These are phyloP conservation scores for Ectobius pallidus DNA, from an alignment of 2,888 invertebrate species.

Conservation along the genomic window DNA sequence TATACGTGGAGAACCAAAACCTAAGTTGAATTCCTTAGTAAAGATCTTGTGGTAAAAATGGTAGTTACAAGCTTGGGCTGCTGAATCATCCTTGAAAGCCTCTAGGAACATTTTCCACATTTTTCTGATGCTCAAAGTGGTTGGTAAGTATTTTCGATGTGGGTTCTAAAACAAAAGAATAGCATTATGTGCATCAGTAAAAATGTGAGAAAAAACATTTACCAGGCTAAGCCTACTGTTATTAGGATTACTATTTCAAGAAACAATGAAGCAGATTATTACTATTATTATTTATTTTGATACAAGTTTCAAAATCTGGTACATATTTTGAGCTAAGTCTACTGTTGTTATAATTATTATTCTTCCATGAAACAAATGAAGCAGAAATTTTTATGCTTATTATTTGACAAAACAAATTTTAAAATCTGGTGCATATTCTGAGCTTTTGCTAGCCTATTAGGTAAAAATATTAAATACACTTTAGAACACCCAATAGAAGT, in stretches of 20 bases:
- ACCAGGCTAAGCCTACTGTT: neutral
- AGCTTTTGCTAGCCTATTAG: no score
- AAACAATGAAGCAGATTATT: neutral
- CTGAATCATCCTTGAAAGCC: neutral
- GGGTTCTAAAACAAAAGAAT: neutral
- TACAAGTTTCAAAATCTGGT: no score
- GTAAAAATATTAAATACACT: neutral
- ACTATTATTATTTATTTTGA: no score
- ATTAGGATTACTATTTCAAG: neutral
- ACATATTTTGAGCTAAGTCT: no score
- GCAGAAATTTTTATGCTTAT: no score
- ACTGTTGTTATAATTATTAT: no score
- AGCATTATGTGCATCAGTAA: no score
- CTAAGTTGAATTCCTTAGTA: neutral
- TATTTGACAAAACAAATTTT: no score
- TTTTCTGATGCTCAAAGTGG: neutral
- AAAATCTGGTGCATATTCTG: no score
- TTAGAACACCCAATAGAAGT: no score
- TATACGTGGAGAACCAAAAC: slow-evolving; percentile 14
- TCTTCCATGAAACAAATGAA: no score
- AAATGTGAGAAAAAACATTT: neutral
- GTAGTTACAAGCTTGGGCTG: neutral
- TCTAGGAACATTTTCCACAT: slow-evolving; percentile 15
- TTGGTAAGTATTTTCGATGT: slow-evolving; percentile 5
- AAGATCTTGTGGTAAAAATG: slow-evolving; percentile 14